Base-by-base conservation (phyloP, 2,113 vertebrate genomes). In the Tricholaema leucomelas region DNA sequence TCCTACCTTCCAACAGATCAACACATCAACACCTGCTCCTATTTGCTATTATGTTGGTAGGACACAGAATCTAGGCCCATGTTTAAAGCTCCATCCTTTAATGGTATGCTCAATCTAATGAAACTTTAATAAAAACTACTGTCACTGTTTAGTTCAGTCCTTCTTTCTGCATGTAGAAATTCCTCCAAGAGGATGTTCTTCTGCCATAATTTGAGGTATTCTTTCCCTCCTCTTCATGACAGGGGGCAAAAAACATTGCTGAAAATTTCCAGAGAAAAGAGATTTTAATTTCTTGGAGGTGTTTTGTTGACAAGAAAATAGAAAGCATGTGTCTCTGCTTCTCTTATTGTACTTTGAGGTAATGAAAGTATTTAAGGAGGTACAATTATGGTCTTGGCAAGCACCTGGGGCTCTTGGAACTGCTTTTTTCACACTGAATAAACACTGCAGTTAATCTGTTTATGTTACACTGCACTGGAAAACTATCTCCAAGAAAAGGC, bases 321-420 rank as follows among this genome's bases (percentile, higher is more conserved):
- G 95, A 97, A 98, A 97, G 97, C 97, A 97, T 97, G 97, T 97
- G 97, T 97, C 91, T 96, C 91, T 89, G 96, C 94, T 97, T 96
- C 93, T 78, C 96, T 97, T 97, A 96, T 94, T 98, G 96, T 97
- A 95, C 96, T 97, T 97, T 93, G 94, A 96, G 97, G 97, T 97
- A 98, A 98, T 97, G 97, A 97, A 98, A 97, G 97, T 98, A 97
- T 98, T 98, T 98, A 98, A 98, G 97, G 97, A 98, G 97, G 97
- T 97, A 97, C 97, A 98, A 98, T 98, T 98, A 98, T 96, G 97
- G 97, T 97, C 96, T 98, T 98, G 98, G 97, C 97, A 98, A 97
- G 97, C 97, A 97, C 97, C 97, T 98, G 97, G 92, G 96, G 95
- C 97, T 97, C 97, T 97, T 97, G 96, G 97, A 98, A 97, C 95